Conservation (phyloP, 2,888 invertebrate species). For the Hedychridium roseum region DNA sequence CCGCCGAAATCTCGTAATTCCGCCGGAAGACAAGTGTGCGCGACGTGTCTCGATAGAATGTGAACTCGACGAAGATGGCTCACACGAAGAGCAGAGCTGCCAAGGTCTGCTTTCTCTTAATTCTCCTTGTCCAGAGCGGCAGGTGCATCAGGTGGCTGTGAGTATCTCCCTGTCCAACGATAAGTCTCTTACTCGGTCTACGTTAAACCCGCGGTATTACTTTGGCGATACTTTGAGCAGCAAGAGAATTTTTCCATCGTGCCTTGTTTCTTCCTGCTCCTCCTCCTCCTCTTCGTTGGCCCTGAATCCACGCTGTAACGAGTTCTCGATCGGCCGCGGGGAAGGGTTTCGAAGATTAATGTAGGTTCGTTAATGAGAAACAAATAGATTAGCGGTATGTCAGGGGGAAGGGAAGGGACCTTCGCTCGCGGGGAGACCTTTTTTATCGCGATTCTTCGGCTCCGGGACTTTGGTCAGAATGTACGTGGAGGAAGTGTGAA, state of each 20-base stretch:
- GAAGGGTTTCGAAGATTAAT: constrained; percentile 53
- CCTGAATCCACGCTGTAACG: constrained; percentile 28
- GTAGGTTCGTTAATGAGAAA: constrained; percentile 58
- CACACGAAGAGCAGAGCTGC: constrained; percentile 35
- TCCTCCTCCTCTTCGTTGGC: not conserved
- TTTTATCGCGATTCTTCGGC: too few species aligned
- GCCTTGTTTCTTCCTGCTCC: too few species aligned
- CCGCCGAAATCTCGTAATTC: too few species aligned
- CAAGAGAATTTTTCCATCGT: too few species aligned
- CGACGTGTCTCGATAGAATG: constrained; percentile 33
- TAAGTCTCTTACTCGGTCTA: not conserved
- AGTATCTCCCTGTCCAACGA: constrained; percentile 37
- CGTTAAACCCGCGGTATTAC: not conserved
- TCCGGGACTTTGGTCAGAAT: not conserved
- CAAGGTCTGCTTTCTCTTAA: constrained; percentile 39
- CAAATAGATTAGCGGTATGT: constrained; percentile 47
- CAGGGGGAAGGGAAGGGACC: constrained; percentile 9
- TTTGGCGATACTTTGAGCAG: too few species aligned
- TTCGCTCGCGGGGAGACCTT: too few species aligned
- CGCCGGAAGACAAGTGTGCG: constrained; percentile 5
- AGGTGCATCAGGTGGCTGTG: constrained; percentile 62
- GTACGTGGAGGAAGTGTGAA: not conserved
- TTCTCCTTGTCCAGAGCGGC: constrained; percentile 49
- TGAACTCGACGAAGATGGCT: constrained; percentile 46
- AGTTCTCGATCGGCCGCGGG: constrained; percentile 26